phyloP scores from a whole-genome alignment of 1,140 invertebrate genomes.

The Aphidius gifuensis region DNA sequence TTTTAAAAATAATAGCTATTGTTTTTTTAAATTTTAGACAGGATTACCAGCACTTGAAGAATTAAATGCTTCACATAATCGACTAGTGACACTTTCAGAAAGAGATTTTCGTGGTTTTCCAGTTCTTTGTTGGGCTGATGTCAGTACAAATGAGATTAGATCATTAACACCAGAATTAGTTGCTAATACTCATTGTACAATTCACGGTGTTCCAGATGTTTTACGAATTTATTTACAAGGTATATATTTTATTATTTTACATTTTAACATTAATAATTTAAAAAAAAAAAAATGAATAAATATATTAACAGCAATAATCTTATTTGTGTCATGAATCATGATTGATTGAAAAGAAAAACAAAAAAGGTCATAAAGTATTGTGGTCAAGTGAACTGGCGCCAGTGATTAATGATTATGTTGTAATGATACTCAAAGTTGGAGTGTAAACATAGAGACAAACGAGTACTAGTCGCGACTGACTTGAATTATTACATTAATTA shows the following conservation, averaged over 20 bases:
- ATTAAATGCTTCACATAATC: slow-evolving; percentile 72
- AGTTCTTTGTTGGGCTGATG: slow-evolving; percentile 71
- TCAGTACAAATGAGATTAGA: slow-evolving; percentile 72
- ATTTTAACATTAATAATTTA: not conserved
- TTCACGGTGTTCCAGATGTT: slow-evolving; percentile 71
- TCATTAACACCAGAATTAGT: slow-evolving; percentile 70
- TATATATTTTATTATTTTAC: slow-evolving; percentile 41
- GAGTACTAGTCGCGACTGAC: no score
- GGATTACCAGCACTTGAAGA: slow-evolving; percentile 70
- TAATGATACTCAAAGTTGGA: no score
- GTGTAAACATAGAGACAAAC: no score
- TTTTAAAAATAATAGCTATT: slow-evolving; percentile 6
- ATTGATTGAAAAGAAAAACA: no score
- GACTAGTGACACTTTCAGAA: slow-evolving; percentile 64
- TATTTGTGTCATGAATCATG: no score
- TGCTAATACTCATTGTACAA: slow-evolving; percentile 71
- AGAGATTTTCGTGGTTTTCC: slow-evolving; percentile 78
- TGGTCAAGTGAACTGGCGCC: no score
- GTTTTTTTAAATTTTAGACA: slow-evolving; percentile 60
- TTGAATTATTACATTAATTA: no score
- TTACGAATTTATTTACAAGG: slow-evolving; percentile 77
- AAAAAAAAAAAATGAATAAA: no score
- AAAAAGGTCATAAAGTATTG: no score
- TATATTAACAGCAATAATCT: no score
- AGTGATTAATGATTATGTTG: no score